phyloP scores from a whole-genome alignment of 2,797 vertebrate species.

The Neosilurus hyrtlii region DNA sequence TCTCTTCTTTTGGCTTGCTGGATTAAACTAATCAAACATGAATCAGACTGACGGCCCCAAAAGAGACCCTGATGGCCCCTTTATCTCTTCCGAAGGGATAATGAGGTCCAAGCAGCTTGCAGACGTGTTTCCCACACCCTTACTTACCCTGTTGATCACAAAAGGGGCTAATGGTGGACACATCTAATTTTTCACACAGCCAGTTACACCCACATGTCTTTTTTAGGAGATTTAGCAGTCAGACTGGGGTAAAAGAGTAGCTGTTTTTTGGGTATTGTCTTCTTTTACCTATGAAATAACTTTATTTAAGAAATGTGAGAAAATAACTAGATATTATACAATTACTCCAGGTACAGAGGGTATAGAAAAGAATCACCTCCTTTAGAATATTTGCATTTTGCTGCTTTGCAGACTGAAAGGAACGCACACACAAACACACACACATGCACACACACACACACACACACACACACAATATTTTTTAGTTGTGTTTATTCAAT shows the following conservation, averaged over 20 bases:
- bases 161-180: conserved; percentile 54
- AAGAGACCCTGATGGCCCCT: conserved; percentile 65
- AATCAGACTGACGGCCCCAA: conserved; percentile 70
- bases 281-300: neutral
- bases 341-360: no score
- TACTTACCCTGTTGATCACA: conserved; percentile 53
- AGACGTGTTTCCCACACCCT: conserved; percentile 67
- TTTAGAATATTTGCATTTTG: no score
- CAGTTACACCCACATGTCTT: neutral
- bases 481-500: no score
- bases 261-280: neutral
- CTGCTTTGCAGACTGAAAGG: no score
- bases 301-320: neutral
- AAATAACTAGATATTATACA: neutral
- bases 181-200: conserved; percentile 2
- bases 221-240: neutral
- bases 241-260: neutral
- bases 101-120: conserved; percentile 58
- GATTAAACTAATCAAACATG: conserved; percentile 76
- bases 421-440: no score
- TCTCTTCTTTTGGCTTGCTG: conserved; percentile 59
- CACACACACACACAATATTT: no score
- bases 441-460: no score
- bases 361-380: no score
- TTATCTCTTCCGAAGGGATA: conserved; percentile 57